Conservation (phyloP, 2,797 vertebrate genomes). For the Ptychobarbus kaznakovi region DNA sequence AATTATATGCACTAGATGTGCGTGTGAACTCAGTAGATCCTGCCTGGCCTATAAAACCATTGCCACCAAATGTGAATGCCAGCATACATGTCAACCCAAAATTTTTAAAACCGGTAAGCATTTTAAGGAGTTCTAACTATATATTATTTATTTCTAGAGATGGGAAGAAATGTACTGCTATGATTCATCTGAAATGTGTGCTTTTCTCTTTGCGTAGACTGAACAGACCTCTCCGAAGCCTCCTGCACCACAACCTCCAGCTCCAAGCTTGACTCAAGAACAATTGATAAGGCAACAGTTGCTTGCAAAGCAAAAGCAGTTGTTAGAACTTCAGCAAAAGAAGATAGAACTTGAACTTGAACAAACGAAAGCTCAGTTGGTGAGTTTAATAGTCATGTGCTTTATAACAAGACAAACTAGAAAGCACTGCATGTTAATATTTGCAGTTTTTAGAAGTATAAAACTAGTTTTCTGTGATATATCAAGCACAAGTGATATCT, state of each 20-base stretch:
- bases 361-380: conserved; percentile 98
- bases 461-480: not conserved
- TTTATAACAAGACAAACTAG: not conserved
- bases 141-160: not conserved
- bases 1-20: conserved; percentile 93
- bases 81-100: conserved; percentile 99
- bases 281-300: conserved; percentile 96
- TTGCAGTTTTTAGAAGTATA: not conserved
- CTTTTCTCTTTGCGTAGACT: conserved; percentile 75
- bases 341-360: conserved; percentile 98
- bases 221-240: conserved; percentile 78
- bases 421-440: not conserved
- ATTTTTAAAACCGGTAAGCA: conserved; percentile 97
- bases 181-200: conserved; percentile 27
- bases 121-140: conserved; percentile 9
- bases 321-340: conserved; percentile 98
- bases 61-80: conserved; percentile 93
- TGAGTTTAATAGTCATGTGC: conserved; percentile 73
- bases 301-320: conserved; percentile 97
- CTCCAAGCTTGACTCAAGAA: conserved; percentile 88
- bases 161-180: not conserved
- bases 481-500: not conserved
- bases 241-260: conserved; percentile 77
- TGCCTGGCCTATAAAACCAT: conserved; percentile 97
- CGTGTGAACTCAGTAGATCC: conserved; percentile 95